Conservation (phyloP, 1,140 invertebrate species). For the Alviniconcha marisindica region DNA sequence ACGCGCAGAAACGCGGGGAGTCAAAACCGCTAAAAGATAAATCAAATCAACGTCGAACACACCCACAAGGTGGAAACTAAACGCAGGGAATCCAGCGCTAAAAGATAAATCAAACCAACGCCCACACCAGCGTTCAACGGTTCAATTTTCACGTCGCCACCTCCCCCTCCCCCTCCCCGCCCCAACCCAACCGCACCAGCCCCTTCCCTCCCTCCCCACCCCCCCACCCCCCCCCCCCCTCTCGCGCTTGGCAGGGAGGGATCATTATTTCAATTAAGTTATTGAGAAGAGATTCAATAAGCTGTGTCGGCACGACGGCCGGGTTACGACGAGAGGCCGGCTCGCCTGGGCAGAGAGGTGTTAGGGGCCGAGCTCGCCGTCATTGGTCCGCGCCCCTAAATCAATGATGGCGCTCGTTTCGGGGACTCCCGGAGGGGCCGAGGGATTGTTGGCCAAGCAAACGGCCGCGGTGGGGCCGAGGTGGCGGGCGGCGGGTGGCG, state of each 20-base stretch:
- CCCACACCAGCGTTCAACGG: background rate
- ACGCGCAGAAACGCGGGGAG: too few species aligned
- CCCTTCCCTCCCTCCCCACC: background rate
- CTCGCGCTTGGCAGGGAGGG: background rate
- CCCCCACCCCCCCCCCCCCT: background rate
- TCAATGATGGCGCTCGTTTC: background rate
- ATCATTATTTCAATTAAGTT: conserved; percentile 27
- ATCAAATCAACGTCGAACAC: too few species aligned
- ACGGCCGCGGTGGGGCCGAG: background rate
- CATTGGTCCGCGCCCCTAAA: background rate
- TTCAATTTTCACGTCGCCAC: background rate
- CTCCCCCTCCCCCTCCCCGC: background rate
- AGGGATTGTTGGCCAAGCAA: background rate
- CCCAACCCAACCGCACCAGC: too few species aligned
- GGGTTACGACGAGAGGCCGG: background rate
- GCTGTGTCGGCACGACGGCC: background rate
- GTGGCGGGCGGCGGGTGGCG: background rate
- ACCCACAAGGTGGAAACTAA: too few species aligned
- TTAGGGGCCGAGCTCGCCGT: background rate
- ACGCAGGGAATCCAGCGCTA: too few species aligned
- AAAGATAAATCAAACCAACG: background rate
- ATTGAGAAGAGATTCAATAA: background rate
- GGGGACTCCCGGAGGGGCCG: background rate
- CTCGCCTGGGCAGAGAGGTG: background rate
- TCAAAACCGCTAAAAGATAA: too few species aligned